phyloP scores from a whole-genome alignment of 1,140 invertebrate genomes.

The Whitmania pigra region DNA sequence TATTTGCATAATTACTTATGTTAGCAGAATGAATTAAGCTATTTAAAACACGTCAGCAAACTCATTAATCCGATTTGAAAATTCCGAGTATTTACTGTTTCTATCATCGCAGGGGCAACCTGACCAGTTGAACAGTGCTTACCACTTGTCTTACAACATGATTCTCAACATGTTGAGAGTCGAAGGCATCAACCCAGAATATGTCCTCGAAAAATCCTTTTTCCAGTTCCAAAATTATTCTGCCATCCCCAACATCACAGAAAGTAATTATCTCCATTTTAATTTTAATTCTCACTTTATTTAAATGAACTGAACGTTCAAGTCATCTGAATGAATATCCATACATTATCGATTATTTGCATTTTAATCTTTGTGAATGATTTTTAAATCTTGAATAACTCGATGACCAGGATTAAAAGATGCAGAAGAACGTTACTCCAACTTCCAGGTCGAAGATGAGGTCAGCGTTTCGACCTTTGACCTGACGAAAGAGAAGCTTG shows the following conservation, averaged over 20 bases:
- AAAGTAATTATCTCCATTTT: slow-evolving; percentile 42
- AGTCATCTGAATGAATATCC: too few relatives aligned
- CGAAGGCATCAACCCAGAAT: slow-evolving; percentile 98
- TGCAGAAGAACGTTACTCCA: slow-evolving; percentile 48
- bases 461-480: slow-evolving; percentile 69
- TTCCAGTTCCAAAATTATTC: slow-evolving; percentile 98
- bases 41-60: background rate
- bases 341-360: too few relatives aligned
- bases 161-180: slow-evolving; percentile 86
- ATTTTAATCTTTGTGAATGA: background rate
- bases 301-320: too few relatives aligned
- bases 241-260: slow-evolving; percentile 71
- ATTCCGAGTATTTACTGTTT: slow-evolving; percentile 5
- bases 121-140: slow-evolving; percentile 94
- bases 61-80: too few relatives aligned
- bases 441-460: slow-evolving; percentile 50
- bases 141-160: slow-evolving; percentile 99
- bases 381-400: slow-evolving; percentile 4
- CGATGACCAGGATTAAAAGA: slow-evolving; percentile 56
- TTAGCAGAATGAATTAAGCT: background rate
- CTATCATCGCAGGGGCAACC: slow-evolving; percentile 56
- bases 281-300: background rate
- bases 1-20: background rate
- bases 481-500: slow-evolving; percentile 66
- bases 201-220: slow-evolving; percentile 95